Evolutionary conservation across 2,888 invertebrate species (phyloP), one percentile per base, ranked within the genome.

Genomic region (Gisinianus flammeolus): DNA sequence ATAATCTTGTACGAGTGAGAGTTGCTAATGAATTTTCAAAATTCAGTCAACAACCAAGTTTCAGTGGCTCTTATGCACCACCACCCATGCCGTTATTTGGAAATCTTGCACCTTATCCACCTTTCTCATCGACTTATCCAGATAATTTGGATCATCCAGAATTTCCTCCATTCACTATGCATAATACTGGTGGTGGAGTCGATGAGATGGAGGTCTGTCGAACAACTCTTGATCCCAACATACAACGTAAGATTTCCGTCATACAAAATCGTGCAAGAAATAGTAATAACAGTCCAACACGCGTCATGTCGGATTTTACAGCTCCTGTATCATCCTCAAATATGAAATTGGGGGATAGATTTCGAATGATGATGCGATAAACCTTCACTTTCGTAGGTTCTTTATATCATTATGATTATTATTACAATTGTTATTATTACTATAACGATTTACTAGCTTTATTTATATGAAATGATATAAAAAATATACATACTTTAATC

Each of bases 291-390:
- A 79, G 58, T 24, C 35, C 24, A 16, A 6, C 69, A 6, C 70
- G 68, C 2, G 67, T 82, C 16, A 75, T 81, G 62, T 80, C 81
- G 16, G 83, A 85, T 64, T 83, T 83, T 76, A 81, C 79, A 74
- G 81, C 80, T 10, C 83, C 85, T 26, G 82, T 83, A 8, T 76
- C 77, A 12, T 77, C 83, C 1, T 85, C 82, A 16, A 72, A 79
- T 44, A 79, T 83, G 79, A 82, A 81, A 28, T 72, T 83, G 56
- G 80, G 83, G 24, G 83, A 85, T 31, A 78, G 85, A 24, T 83
- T 85, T 66, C 75, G 76, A 56, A 79, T 77, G 79, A 77, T 81
- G n/a, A 80, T 81, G 81, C 62, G 54, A 4, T 54, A 44, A 66
- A n/a, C n/a, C n/a, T n/a, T n/a, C n/a, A n/a, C n/a, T n/a, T n/a